Evolutionary conservation across 2,113 vertebrate species (phyloP).

Genomic region (Chloropsis cyanopogon): DNA sequence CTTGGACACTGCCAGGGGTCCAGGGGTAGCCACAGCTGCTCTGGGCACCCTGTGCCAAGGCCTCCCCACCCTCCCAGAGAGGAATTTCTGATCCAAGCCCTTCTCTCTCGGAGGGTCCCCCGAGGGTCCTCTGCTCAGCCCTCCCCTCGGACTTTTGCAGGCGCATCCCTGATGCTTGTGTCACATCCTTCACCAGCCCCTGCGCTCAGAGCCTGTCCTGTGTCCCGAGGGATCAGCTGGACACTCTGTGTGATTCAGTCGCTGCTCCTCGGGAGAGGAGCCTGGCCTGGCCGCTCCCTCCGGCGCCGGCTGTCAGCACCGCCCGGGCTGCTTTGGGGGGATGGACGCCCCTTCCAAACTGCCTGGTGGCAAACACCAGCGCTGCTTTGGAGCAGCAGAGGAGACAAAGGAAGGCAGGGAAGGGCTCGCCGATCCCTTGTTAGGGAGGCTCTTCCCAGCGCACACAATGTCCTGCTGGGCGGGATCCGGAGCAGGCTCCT

Average conservation of each 20-base stretch:
- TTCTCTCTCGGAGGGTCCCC: neutral
- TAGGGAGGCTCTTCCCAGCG: rapidly evolving
- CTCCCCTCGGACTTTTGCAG: neutral
- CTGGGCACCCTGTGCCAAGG: neutral
- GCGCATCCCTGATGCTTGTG: neutral
- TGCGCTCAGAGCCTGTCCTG: rapidly evolving
- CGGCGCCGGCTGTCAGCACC: rapidly evolving
- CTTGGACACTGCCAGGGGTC: neutral
- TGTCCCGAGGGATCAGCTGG: neutral
- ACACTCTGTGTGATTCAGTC: rapidly evolving
- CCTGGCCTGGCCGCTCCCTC: rapidly evolving
- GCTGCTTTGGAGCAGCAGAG: neutral
- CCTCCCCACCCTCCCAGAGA: rapidly evolving
- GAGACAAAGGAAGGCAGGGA: neutral
- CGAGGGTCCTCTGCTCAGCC: neutral
- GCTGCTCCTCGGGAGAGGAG: neutral
- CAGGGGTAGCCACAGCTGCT: neutral
- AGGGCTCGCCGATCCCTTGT: neutral
- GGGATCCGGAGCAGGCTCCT: neutral
- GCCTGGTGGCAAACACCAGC: neutral
- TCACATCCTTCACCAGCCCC: neutral
- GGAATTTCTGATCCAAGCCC: neutral
- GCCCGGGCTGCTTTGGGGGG: neutral
- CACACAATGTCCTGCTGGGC: neutral
- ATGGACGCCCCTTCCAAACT: neutral